phyloP scores from a whole-genome alignment of 2,888 invertebrate species.

The Arctia plantaginis region DNA sequence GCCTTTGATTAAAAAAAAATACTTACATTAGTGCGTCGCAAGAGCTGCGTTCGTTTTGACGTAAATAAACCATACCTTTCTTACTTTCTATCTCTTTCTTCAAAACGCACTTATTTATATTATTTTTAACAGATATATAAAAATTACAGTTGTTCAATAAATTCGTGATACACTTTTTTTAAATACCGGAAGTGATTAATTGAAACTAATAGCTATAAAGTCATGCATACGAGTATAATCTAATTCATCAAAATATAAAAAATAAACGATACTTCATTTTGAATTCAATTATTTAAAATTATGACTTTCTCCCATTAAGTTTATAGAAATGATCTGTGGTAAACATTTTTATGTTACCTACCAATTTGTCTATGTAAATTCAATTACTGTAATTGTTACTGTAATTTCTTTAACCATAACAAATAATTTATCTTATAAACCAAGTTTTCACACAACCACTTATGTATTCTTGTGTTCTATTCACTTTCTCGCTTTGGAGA shows the following conservation, averaged over 20 bases:
- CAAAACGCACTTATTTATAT: not conserved
- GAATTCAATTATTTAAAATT: not conserved
- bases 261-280: not conserved
- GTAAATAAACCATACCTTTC: not conserved
- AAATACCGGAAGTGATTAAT: conserved; percentile 7
- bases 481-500: too few species aligned
- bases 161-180: not conserved
- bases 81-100: not conserved
- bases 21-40: too few species aligned
- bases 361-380: too few species aligned
- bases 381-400: too few species aligned
- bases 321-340: not conserved
- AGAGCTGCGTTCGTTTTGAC: too few species aligned
- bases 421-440: too few species aligned
- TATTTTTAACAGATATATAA: not conserved
- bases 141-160: not conserved
- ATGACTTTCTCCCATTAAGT: conserved; percentile 1
- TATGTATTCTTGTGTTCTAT: too few species aligned
- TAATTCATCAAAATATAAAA: conserved; percentile 2
- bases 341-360: too few species aligned
- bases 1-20: too few species aligned
- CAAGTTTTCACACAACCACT: too few species aligned
- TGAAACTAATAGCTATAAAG: not conserved
- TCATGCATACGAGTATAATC: not conserved
- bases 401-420: too few species aligned